These are phyloP conservation scores for Galeopterus variegatus DNA, from an alignment of 2,113 vertebrate genomes.

Conservation along the genomic window DNA sequence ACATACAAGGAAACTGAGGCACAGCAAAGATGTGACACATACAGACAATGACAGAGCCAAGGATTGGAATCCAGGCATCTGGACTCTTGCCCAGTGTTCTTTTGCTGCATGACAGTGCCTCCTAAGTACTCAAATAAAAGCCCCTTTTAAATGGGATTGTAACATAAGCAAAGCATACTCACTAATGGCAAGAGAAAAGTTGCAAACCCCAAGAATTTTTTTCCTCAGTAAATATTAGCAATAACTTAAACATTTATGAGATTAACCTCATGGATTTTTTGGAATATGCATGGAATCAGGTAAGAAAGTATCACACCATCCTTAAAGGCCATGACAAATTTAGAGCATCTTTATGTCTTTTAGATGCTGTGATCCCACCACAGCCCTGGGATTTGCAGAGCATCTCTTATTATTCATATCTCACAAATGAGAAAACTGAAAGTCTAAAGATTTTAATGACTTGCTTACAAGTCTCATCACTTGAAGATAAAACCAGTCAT, in stretches of 20 bases:
- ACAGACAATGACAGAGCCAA: neutral
- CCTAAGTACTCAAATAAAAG: neutral
- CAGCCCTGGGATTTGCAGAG: neutral
- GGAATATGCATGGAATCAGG: too few species aligned
- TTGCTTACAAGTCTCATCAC: neutral
- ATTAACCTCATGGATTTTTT: neutral
- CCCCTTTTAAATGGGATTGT: neutral
- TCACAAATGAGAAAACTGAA: constrained; percentile 36
- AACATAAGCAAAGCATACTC: neutral
- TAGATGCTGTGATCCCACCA: neutral
- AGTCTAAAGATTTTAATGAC: neutral
- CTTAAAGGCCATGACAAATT: neutral
- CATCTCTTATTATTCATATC: neutral
- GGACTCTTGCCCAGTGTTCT: neutral
- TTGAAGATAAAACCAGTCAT: neutral
- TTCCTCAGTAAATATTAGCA: neutral
- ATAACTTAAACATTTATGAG: neutral
- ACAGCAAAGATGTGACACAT: neutral
- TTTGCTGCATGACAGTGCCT: neutral
- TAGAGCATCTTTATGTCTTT: neutral
- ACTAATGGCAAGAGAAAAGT: neutral
- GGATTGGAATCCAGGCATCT: neutral
- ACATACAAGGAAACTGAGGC: neutral
- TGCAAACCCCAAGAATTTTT: neutral
- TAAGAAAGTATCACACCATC: neutral